Evolutionary conservation across 2,888 invertebrate species (phyloP).

Genomic region (Lycia hirtaria): DNA sequence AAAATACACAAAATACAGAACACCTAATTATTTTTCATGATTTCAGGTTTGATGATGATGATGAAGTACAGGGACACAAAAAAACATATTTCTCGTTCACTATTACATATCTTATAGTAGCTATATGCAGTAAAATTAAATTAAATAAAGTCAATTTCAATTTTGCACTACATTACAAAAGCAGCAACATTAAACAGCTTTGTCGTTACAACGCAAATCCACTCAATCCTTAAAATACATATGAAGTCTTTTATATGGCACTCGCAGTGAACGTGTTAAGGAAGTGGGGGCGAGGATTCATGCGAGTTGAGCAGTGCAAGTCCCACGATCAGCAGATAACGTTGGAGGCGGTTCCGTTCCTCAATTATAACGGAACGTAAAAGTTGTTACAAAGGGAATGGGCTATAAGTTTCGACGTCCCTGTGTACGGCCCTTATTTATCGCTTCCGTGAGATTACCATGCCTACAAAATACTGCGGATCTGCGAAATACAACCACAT

Average conservation of each 20-base stretch:
- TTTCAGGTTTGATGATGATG: too few species aligned
- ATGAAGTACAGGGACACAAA: too few species aligned
- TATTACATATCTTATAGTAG: too few species aligned
- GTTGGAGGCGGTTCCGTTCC: conserved; percentile 35
- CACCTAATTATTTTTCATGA: too few species aligned
- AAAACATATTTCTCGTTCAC: too few species aligned
- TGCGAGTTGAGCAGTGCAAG: conserved; percentile 34
- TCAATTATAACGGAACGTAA: conserved; percentile 63
- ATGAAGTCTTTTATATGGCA: not conserved
- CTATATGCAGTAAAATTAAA: too few species aligned
- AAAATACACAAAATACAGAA: too few species aligned
- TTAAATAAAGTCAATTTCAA: too few species aligned
- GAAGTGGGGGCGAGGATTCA: conserved; percentile 21
- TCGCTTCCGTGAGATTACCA: conserved; percentile 63
- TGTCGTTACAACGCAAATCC: too few species aligned
- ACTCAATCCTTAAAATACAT: too few species aligned
- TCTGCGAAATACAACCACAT: conserved; percentile 4
- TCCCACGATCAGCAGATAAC: conserved; percentile 38
- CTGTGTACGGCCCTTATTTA: conserved; percentile 59
- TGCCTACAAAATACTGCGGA: conserved; percentile 40
- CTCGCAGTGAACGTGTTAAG: conserved; percentile 6
- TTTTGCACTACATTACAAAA: too few species aligned
- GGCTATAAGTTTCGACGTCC: conserved; percentile 56
- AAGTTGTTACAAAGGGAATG: conserved; percentile 61
- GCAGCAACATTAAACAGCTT: too few species aligned